Evolutionary conservation across 2,113 vertebrate genomes (phyloP).

Genomic region (Nyctibius bracteatus): DNA sequence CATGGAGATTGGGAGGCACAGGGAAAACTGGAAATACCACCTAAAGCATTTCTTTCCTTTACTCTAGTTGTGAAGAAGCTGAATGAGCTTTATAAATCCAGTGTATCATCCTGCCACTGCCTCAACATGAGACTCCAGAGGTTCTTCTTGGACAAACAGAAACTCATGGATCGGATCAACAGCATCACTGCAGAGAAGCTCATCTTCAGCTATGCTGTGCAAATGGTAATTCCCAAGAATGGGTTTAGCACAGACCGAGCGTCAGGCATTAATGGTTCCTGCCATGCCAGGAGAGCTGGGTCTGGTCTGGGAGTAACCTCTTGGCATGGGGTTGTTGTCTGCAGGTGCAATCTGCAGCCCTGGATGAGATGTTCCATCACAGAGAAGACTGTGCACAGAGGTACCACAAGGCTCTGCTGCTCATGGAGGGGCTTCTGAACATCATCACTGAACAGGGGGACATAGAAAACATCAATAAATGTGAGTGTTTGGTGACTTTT

Average conservation of each 20-base stretch:
- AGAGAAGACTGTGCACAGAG: slow-evolving; percentile 82
- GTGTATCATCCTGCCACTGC: slow-evolving; percentile 87
- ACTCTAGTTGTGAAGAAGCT: slow-evolving; percentile 85
- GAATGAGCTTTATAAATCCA: slow-evolving; percentile 91
- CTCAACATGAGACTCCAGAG: slow-evolving; percentile 86
- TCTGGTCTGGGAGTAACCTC: neutral
- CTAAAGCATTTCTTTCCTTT: neutral
- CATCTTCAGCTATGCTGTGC: slow-evolving; percentile 89
- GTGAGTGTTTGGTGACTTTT: slow-evolving; percentile 63
- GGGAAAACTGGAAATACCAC: neutral
- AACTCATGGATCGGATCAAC: slow-evolving; percentile 90
- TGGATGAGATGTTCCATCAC: slow-evolving; percentile 94
- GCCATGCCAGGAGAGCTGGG: neutral
- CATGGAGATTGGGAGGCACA: neutral
- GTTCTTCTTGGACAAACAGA: slow-evolving; percentile 93
- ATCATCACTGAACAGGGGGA: slow-evolving; percentile 83
- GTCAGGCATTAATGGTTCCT: fast-evolving
- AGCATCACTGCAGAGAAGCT: slow-evolving; percentile 91
- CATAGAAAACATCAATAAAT: slow-evolving; percentile 85
- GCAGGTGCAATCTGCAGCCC: slow-evolving; percentile 89
- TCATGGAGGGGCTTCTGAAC: slow-evolving; percentile 89
- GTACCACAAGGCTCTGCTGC: slow-evolving; percentile 89
- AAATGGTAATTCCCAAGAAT: slow-evolving; percentile 78
- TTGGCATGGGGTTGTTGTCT: neutral
- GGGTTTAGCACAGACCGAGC: neutral